A percentile compares a stretch with the other conserved stretches of the same genome.
These are phyloP conservation scores for Lepidocolaptes lacrymiger DNA, from an alignment of 2,797 vertebrate species.

Conservation along the genomic window DNA sequence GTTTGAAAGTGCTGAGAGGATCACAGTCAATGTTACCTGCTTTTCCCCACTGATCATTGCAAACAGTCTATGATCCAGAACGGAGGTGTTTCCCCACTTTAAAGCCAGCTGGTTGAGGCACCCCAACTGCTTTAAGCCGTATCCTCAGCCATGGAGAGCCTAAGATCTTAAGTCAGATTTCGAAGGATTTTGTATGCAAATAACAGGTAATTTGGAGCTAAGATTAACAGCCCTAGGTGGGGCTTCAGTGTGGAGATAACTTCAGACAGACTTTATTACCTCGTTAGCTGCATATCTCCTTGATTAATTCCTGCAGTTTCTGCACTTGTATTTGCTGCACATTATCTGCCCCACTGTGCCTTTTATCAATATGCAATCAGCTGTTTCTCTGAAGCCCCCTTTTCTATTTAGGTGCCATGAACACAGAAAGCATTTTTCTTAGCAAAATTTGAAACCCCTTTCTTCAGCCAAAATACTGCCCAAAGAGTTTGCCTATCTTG, in stretches of 20 bases:
- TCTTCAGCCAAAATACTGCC: background rate
- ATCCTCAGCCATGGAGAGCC: background rate
- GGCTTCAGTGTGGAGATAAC: background rate
- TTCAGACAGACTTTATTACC: background rate
- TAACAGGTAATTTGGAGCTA: background rate
- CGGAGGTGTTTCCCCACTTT: background rate
- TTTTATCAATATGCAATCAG: background rate
- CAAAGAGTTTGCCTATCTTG: background rate
- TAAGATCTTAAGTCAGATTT: background rate
- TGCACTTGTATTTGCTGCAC: background rate
- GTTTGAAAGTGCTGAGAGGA: background rate
- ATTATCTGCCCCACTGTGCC: background rate
- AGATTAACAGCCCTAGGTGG: background rate
- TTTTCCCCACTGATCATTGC: background rate
- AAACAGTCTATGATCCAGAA: fast-evolving
- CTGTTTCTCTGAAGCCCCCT: background rate
- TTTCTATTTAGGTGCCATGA: background rate
- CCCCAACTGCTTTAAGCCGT: background rate
- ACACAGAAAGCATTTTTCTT: background rate
- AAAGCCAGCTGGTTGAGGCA: background rate
- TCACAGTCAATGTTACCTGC: background rate
- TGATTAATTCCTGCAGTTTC: background rate
- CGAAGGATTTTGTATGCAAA: background rate
- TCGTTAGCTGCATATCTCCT: background rate
- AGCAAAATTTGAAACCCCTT: background rate